Conservation (phyloP, 2,113 vertebrate genomes). For the Micromys minutus region DNA sequence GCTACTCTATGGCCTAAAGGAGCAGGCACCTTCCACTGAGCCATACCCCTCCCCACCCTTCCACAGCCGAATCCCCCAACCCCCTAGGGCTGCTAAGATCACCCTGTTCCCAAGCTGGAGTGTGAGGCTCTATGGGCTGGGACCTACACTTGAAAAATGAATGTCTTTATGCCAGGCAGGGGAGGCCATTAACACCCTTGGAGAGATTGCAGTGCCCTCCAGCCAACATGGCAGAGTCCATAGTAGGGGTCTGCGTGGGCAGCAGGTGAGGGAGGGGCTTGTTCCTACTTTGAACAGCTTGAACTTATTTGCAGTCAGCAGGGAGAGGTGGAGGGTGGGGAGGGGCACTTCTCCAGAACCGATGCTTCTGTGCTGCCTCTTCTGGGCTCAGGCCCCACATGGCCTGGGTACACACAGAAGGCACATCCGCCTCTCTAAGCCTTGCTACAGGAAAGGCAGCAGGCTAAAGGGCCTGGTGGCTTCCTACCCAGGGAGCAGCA, state of each 20-base stretch:
- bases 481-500: neutral
- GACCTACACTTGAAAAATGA: conserved; percentile 36
- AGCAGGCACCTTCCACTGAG: too few species aligned
- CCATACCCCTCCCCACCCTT: neutral
- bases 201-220: conserved; percentile 6
- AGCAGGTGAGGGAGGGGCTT: conserved; percentile 23
- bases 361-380: conserved; percentile 10
- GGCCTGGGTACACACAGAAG: conserved; percentile 29
- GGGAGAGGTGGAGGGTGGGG: conserved; percentile 30
- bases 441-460: neutral
- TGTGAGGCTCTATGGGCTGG: neutral
- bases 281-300: neutral
- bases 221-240: conserved; percentile 30
- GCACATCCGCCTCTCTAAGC: neutral
- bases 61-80: neutral
- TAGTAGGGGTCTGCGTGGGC: conserved; percentile 64
- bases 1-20: neutral
- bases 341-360: neutral
- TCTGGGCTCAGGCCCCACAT: neutral
- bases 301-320: conserved; percentile 54
- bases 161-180: conserved; percentile 38
- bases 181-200: conserved; percentile 63
- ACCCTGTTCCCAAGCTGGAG: conserved; percentile 36
- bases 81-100: neutral
- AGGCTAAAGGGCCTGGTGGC: neutral